Base-by-base conservation (phyloP, 2,888 invertebrate species). In the Lasioglossum marginatum region DNA sequence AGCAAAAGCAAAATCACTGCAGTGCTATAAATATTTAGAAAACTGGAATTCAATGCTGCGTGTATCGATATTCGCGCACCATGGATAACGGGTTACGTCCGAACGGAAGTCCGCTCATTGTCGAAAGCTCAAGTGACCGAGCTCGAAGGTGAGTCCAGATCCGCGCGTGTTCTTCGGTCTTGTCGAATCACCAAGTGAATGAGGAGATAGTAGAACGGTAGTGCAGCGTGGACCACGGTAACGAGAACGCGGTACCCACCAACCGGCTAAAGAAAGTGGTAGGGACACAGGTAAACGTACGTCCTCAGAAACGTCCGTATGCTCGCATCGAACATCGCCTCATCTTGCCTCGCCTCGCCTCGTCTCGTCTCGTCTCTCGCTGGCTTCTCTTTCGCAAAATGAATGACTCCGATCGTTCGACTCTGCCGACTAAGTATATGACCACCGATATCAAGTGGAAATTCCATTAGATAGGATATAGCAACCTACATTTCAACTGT, bases 121-220 rank as follows among this genome's bases (percentile, higher is more conserved):
- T 34, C 71, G 77, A 70, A 60, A 73, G 72, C 45, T 73, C 48
- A 52, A 48, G 57, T 70, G 63, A 34, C 31, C 63, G 43, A 16
- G n/a, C 37, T 34, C 34, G 63, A 63, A 86, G 66, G 71, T 45
- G 45, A 78, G 43, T 34, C 27, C 16, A 79, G 80, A 57, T 85
- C 73, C 87, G 83, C 89, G 87, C 80, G 88, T 80, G 88, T 82
- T 31, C 87, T 85, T 86, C 86, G 83, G 85, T 88, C 90, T 77
- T 88, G 89, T 87, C 88, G 90, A 88, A 89, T 90, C 91, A 85
- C 88, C 60, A 82, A 52, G 82, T 87, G 86, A 92, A 91, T 90
- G 88, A 90, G 88, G 92, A 93, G 93, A 93, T 92, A 91, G 92
- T 91, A 91, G 92, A 92, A 93, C 92, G 91, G 92, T 89, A 91